Evolutionary conservation across 2,113 vertebrate genomes (phyloP), one percentile per base, ranked within the genome.

Genomic region (Montifringilla adamsi): DNA sequence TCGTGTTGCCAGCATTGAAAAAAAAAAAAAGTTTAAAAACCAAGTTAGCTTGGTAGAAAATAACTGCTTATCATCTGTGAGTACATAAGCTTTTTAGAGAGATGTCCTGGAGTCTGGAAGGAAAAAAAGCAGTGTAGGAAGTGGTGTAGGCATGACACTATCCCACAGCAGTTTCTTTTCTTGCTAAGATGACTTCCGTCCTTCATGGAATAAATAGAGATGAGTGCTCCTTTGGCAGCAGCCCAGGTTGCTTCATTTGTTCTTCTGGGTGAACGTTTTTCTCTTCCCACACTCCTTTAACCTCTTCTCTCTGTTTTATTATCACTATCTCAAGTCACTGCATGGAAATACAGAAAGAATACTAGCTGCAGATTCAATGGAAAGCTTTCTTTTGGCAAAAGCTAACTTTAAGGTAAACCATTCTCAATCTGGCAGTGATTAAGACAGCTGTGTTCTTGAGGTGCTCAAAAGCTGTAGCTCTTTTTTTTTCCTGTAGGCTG

Each of bases 251-350:
- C 90, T 97, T 93, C 88, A 73, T 95, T 96, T 96, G 53, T 93
- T 95, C 92, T 96, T 95, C 73, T 96, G 95, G 37, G 62, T 87
- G 92, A 97, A 84, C 18, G 7, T 90, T 93, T 89, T 78, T 79
- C 44, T 94, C 95, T 97, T 97, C 96, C 95, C 96, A 96, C 95
- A 96, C 95, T 96, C 94, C 44, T 90, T 93, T 97, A 97, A 96
- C 96, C 95, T 95, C 76, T 84, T 60, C 66, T 81, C 31, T 89
- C 86, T 81, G 55, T 78, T 90, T 87, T 84, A 90, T 94, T 87
- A 73, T 92, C 35, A 26, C 76, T 46, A 14, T 95, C 62, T 87
- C 46, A 31, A 94, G 64, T 95, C 2, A 0, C 44, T 81, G 64
- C 26, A 18, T 94, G 85, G 83, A 94, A 96, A 90, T 75, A 67